Conservation (phyloP, 2,113 vertebrate species). For the Pipra filicauda region DNA sequence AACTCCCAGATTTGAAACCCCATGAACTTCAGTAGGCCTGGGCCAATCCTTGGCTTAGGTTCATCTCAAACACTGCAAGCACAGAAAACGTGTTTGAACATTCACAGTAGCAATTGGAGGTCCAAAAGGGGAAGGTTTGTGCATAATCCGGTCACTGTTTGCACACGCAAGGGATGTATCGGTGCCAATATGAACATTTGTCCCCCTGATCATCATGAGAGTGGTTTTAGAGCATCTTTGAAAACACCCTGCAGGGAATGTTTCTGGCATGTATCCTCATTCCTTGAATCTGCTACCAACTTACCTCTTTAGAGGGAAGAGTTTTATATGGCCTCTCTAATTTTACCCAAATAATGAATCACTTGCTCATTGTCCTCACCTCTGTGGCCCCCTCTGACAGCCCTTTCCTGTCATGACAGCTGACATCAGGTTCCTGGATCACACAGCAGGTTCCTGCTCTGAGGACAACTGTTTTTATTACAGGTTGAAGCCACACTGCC, state of each 20-base stretch:
- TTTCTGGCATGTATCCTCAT: neutral
- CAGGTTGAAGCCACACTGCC: neutral
- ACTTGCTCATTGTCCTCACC: neutral
- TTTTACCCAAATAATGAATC: neutral
- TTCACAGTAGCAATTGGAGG: neutral
- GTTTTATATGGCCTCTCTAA: neutral
- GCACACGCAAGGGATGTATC: neutral
- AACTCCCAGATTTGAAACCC: constrained; percentile 13
- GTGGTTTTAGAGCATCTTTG: neutral
- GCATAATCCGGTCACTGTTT: neutral
- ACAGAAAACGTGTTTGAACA: neutral
- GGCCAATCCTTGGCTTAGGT: neutral
- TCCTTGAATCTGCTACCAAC: neutral
- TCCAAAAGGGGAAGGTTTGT: neutral
- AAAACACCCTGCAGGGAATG: neutral
- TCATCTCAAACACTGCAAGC: neutral
- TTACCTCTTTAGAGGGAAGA: neutral
- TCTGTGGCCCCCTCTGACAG: neutral
- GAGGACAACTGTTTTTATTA: neutral
- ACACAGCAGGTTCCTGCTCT: neutral
- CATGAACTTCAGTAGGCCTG: neutral
- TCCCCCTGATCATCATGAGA: neutral
- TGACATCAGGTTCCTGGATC: neutral
- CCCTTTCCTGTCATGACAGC: neutral
- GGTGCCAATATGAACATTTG: neutral